Evolutionary conservation across 2,113 vertebrate genomes (phyloP), one percentile per base, ranked within the genome.

Genomic region (Nymphicus hollandicus): DNA sequence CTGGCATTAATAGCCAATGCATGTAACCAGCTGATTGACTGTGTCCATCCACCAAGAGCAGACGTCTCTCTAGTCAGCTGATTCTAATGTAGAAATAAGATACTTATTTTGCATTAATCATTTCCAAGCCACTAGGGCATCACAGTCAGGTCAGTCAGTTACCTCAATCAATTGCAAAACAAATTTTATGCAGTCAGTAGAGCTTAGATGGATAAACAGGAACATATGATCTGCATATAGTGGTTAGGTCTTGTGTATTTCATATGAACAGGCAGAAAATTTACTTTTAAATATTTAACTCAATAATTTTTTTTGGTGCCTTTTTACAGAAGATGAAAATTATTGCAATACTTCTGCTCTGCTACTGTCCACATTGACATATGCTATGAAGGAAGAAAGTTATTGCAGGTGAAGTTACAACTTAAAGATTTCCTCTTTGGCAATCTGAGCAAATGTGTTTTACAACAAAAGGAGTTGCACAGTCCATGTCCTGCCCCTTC

Each of bases 1-100:
- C 17, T 24, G 19, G 19, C n/a, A 56, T 15, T 65, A 63, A 16
- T 1, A 77, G 24, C 20, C 71, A 83, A 28, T 0, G 0, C 0
- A 0, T 53, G 60, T 65, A 83, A 65, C 35, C 11, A 73, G 10
- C 37, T 55, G 70, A 85, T 10, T 64, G 89, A 78, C 50, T 89
- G 17, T 22, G n/a, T 31, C 53, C 12, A 2, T 56, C 52, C n/a
- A 47, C 16, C 2, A 1, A 80, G 79, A 79, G 74, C 24, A 89
- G 18, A 65, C 4, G 0, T 43, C 13, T 46, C 60, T 84, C 43
- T 47, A 60, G 43, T 76, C 85, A 91, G 24, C 39, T 41, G 61
- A 77, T 91, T 69, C 25, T 50, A 83, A 49, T 31, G 90, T 8
- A 92, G 74, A 88, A 86, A 68, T 43, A 61, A 91, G 35, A 82